phyloP scores from a whole-genome alignment of 2,797 vertebrate species.

The Spinus pinus region DNA sequence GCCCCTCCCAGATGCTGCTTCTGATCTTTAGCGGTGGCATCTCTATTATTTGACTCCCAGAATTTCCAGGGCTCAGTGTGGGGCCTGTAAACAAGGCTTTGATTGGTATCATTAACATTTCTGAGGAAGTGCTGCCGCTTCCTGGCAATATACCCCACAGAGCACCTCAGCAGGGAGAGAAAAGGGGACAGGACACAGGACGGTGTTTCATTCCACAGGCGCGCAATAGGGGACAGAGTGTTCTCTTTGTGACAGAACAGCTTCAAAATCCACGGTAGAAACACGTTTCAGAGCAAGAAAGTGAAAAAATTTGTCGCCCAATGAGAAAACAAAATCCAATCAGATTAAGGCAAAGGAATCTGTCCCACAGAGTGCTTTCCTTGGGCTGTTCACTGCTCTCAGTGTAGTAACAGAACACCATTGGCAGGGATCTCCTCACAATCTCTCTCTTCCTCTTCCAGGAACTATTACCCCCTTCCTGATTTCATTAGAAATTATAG shows the following conservation, averaged over 20 bases:
- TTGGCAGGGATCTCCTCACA: slow-evolving; percentile 38
- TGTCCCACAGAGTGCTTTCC: slow-evolving; percentile 57
- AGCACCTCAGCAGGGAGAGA: slow-evolving; percentile 31
- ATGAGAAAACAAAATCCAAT: slow-evolving; percentile 46
- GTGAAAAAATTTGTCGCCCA: slow-evolving; percentile 31
- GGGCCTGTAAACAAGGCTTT: slow-evolving; percentile 37
- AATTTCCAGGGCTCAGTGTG: slow-evolving; percentile 44
- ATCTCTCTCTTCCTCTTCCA: slow-evolving; percentile 68
- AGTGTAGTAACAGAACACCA: slow-evolving; percentile 58
- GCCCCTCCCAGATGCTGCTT: slow-evolving; percentile 40
- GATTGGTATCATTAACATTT: slow-evolving; percentile 59
- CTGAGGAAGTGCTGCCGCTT: slow-evolving; percentile 33
- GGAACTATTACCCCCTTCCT: slow-evolving; percentile 66
- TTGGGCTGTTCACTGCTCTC: slow-evolving; percentile 31
- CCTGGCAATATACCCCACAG: slow-evolving; percentile 46
- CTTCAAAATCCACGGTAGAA: background rate
- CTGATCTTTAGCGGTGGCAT: slow-evolving; percentile 50
- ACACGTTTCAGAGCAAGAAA: slow-evolving; percentile 31
- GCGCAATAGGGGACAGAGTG: background rate
- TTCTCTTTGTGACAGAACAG: background rate
- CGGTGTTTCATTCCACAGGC: background rate
- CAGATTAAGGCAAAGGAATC: slow-evolving; percentile 46
- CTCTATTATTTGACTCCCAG: slow-evolving; percentile 49
- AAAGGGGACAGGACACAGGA: background rate
- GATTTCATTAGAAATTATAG: slow-evolving; percentile 68